Conservation (phyloP, 2,113 vertebrate genomes). For the Trichechus manatus region DNA sequence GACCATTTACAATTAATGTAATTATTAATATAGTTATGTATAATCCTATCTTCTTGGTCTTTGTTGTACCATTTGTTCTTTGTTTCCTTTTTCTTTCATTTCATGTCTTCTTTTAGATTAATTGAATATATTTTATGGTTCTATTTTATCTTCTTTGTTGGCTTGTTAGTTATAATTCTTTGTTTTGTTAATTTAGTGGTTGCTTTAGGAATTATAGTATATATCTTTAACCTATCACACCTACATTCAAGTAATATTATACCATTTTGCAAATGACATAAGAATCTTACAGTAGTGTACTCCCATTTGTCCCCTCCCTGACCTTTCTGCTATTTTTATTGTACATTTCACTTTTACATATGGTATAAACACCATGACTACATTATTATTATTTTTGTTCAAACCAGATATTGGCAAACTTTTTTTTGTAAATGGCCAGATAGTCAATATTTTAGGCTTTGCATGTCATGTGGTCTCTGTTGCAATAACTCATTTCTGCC, state of each 20-base stretch:
- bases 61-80: background rate
- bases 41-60: background rate
- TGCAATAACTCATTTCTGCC: background rate
- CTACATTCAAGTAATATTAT: background rate
- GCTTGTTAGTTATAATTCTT: background rate
- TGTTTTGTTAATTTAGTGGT: background rate
- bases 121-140: background rate
- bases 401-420: background rate
- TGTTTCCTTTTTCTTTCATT: background rate
- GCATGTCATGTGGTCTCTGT: background rate
- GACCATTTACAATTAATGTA: background rate
- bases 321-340: background rate
- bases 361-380: background rate
- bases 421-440: background rate
- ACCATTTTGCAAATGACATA: background rate
- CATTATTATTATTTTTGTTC: background rate
- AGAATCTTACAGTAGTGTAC: background rate
- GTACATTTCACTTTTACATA: background rate
- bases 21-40: background rate
- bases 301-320: background rate
- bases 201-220: background rate
- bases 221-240: background rate
- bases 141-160: background rate
- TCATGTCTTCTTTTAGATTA: background rate
- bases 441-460: conserved; percentile 1